Base-by-base conservation (phyloP, 2,797 vertebrate species). In the Syngnathus rostellatus region DNA sequence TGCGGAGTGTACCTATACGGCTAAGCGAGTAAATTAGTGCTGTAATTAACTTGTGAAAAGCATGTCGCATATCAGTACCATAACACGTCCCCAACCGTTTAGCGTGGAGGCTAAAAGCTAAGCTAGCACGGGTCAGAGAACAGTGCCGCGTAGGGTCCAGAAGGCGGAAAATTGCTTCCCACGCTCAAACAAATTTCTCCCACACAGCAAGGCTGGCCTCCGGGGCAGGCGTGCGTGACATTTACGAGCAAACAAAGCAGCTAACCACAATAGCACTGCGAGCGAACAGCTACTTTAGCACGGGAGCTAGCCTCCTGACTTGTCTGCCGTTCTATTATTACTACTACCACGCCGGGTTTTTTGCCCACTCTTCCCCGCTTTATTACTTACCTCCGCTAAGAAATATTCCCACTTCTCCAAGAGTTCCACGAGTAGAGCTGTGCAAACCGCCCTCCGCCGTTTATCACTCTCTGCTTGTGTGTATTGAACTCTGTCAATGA, bases 401-500 rank as follows among this genome's bases (percentile, higher is more conserved):
- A 63, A 62, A 46, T n/a, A 48, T 8, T 40, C 66, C 55, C 64
- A 41, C 21, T 73, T 61, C 17, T 40, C 37, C n/a, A 41, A 25
- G 31, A 64, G 50, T 37, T 64, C 25, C 31, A 31, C 21, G 25
- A 62, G 66, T 64, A n/a, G 9, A 68, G 57, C 67, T n/a, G 11
- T 31, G 41, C 68, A 61, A 67, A 68, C 48, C 64, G 69, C 66
- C 39, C 31, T 25, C 41, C 21, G 37, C 48, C 61, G 64, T 72
- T 63, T 79, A 64, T 68, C 60, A 53, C 67, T 69, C 7, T 59
- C 57, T 73, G 83, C 83, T 14, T 68, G 82, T 90, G 88, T 87
- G 86, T 89, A 89, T 62, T 89, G 87, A 90, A 78, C 86, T 87
- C 88, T 90, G 87, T 87, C 87, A 90, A 89, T 88, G 87, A 90